Evolutionary conservation across 2,888 invertebrate genomes (phyloP).

Genomic region (Aleiodes alternator): DNA sequence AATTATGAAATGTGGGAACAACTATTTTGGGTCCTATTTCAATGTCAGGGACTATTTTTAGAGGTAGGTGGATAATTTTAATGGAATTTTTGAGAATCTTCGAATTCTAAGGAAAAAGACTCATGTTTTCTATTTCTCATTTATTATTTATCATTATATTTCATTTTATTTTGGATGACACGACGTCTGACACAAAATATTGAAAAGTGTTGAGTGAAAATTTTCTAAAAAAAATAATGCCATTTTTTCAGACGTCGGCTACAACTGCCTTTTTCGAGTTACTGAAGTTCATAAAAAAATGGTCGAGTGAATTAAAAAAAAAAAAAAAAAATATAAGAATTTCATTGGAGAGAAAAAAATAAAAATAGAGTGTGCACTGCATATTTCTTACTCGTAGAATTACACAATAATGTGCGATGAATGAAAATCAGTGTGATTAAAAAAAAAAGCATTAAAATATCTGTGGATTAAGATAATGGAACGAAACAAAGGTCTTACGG

Average conservation of each 20-base stretch:
- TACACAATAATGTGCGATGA: conserved; percentile 29
- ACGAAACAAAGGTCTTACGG: conserved; percentile 29
- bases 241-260: conserved; percentile 53
- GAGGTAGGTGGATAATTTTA: not conserved
- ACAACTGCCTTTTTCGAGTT: conserved; percentile 63
- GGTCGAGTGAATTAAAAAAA: conserved; percentile 9
- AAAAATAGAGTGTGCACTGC: conserved; percentile 36
- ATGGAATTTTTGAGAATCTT: not conserved
- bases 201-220: conserved; percentile 14
- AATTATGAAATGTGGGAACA: conserved; percentile 23
- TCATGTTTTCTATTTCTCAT: not conserved
- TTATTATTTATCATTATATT: conserved; percentile 12
- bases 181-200: conserved; percentile 13
- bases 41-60: conserved; percentile 41
- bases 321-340: conserved; percentile 22
- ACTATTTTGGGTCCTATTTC: conserved; percentile 62
- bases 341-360: conserved; percentile 33
- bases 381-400: conserved; percentile 40
- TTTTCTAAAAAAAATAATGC: conserved; percentile 34
- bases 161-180: conserved; percentile 3
- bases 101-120: conserved; percentile 4
- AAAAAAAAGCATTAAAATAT: conserved; percentile 16
- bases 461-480: conserved; percentile 19
- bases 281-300: conserved; percentile 47
- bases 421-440: conserved; percentile 18